Percentiles rank a stretch among this genome's conserved stretches.
These are phyloP conservation scores for Andrena praecox DNA, from an alignment of 2,888 invertebrate genomes.

Conservation along the genomic window DNA sequence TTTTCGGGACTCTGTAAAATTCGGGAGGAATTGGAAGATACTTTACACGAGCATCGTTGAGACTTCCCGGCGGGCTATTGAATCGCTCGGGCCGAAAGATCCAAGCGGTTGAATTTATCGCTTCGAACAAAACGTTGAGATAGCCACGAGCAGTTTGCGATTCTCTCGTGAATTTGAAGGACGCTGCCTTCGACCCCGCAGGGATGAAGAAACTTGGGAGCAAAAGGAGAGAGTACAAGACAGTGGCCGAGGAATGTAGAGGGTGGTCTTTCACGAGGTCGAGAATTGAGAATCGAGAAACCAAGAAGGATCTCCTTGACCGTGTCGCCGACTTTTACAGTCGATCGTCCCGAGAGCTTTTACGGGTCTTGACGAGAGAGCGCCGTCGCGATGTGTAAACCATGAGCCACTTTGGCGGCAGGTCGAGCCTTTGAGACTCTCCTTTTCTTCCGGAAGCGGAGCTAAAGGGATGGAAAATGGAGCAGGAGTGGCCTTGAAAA, in stretches of 20 bases:
- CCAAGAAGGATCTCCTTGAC: constrained; percentile 75
- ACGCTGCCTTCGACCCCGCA: neutral
- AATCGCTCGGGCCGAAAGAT: constrained; percentile 29
- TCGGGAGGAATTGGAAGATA: constrained; percentile 24
- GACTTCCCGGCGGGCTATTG: constrained; percentile 44
- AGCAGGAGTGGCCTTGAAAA: constrained; percentile 55
- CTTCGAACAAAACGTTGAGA: constrained; percentile 64
- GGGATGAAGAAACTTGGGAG: neutral
- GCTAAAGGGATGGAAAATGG: constrained; percentile 54
- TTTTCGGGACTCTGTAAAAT: constrained; percentile 65
- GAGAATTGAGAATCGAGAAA: constrained; percentile 69
- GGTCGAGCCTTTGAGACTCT: constrained; percentile 57
- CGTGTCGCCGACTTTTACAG: constrained; percentile 67
- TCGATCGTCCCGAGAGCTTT: constrained; percentile 77
- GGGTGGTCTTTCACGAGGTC: constrained; percentile 69
- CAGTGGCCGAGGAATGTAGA: constrained; percentile 59
- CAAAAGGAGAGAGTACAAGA: constrained; percentile 41
- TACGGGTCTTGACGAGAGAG: constrained; percentile 77
- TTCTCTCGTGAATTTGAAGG: constrained; percentile 26
- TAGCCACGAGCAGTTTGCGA: constrained; percentile 34
- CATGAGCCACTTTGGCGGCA: constrained; percentile 77
- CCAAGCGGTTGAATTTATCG: constrained; percentile 64
- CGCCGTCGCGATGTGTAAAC: constrained; percentile 80
- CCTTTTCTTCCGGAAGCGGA: constrained; percentile 53
- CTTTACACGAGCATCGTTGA: neutral